These are phyloP conservation scores for Latheticus oryzae DNA, from an alignment of 2,888 invertebrate genomes.

Conservation along the genomic window DNA sequence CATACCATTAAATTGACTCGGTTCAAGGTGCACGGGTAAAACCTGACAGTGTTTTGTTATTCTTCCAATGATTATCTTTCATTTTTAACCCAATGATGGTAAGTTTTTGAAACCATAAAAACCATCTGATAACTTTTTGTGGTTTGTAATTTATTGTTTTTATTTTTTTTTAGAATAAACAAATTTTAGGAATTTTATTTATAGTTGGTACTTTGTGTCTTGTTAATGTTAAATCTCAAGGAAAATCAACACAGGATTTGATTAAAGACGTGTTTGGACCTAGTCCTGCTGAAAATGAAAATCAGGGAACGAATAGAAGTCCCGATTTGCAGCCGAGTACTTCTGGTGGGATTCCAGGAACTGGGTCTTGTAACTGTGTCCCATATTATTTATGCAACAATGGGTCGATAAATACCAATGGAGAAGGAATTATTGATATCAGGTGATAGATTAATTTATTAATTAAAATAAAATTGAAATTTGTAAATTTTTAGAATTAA, in stretches of 20 bases:
- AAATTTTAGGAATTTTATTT: too few relatives aligned
- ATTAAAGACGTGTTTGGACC: constrained; percentile 35
- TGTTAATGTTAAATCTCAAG: constrained; percentile 22
- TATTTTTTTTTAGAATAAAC: too few relatives aligned
- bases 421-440: constrained; percentile 80
- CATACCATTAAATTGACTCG: constrained; percentile 28
- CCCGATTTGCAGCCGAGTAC: constrained; percentile 46
- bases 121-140: too few relatives aligned
- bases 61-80: constrained; percentile 24
- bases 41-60: constrained; percentile 33
- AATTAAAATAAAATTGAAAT: neutral
- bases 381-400: constrained; percentile 80
- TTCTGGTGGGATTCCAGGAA: constrained; percentile 46
- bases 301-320: constrained; percentile 16
- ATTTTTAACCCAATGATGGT: constrained; percentile 1
- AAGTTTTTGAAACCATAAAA: constrained; percentile 3
- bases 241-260: constrained; percentile 40
- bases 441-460: constrained; percentile 67
- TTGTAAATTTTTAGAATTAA: constrained; percentile 22
- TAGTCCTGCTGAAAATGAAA: constrained; percentile 3
- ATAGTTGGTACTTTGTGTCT: too few relatives aligned
- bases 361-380: constrained; percentile 75
- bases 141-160: neutral
- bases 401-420: constrained; percentile 77
- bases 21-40: constrained; percentile 40